phyloP scores from a whole-genome alignment of 2,888 invertebrate species.

The Caradrina kadenii region DNA sequence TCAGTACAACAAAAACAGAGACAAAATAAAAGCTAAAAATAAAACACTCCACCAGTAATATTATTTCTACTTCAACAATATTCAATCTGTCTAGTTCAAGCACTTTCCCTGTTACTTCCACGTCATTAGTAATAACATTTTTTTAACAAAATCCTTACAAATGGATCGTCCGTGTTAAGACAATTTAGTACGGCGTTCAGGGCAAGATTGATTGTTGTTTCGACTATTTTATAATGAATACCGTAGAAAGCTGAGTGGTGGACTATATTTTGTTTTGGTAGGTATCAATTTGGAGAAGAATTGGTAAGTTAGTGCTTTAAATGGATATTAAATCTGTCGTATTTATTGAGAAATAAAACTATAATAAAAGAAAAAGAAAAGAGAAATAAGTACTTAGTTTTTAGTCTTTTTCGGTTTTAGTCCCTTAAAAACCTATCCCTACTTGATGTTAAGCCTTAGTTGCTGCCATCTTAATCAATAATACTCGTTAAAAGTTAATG shows the following conservation, averaged over 20 bases:
- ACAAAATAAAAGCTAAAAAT: neutral
- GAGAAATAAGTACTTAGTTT: no score
- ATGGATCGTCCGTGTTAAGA: conserved; percentile 82
- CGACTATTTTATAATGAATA: conserved; percentile 80
- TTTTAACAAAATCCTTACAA: conserved; percentile 77
- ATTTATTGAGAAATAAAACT: no score
- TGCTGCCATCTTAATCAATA: conserved; percentile 1
- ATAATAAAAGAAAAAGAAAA: no score
- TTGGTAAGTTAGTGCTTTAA: neutral
- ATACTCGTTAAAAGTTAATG: conserved; percentile 41
- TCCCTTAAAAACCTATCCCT: no score
- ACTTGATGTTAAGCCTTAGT: no score
- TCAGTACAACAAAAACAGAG: neutral
- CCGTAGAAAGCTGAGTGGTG: conserved; percentile 60
- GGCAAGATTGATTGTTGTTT: conserved; percentile 79
- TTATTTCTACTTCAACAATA: conserved; percentile 57
- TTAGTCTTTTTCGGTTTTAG: no score
- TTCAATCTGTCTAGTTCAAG: conserved; percentile 69
- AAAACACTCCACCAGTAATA: neutral
- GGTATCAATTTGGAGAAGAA: neutral
- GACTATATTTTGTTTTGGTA: conserved; percentile 21
- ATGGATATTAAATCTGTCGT: neutral
- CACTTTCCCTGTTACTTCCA: conserved; percentile 77
- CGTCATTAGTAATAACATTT: conserved; percentile 81
- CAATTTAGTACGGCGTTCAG: conserved; percentile 78